These are phyloP conservation scores for Nudaria mundana DNA, from an alignment of 2,888 invertebrate species.

Conservation along the genomic window DNA sequence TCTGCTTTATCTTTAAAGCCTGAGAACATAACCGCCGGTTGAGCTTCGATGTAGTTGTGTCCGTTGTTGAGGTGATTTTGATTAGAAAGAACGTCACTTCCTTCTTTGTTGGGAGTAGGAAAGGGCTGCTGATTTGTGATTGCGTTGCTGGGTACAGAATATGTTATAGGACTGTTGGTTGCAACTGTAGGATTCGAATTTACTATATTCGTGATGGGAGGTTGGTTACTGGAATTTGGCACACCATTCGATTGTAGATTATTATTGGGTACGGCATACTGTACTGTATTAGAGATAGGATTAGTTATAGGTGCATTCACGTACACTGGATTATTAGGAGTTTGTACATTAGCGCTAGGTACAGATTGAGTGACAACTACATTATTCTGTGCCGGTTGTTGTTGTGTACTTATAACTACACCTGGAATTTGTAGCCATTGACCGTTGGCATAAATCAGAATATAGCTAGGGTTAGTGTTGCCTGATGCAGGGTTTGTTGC, in stretches of 20 bases:
- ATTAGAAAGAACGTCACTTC: neutral
- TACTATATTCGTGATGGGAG: neutral
- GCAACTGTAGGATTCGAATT: neutral
- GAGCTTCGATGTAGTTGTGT: conserved; percentile 6
- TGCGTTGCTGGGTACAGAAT: neutral
- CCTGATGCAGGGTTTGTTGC: neutral
- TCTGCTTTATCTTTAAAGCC: conserved; percentile 14
- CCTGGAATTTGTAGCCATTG: conserved; percentile 24
- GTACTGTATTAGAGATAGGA: neutral
- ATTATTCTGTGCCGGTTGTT: conserved; percentile 10
- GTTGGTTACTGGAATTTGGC: conserved; percentile 3
- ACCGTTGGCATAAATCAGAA: conserved; percentile 24
- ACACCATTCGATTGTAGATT: neutral
- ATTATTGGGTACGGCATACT: neutral
- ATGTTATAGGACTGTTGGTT: conserved; percentile 1
- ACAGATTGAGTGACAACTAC: conserved; percentile 10
- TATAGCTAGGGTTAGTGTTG: conserved; percentile 15
- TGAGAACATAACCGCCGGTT: conserved; percentile 26
- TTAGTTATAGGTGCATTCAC: too few species aligned
- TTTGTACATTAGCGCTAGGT: conserved; percentile 13
- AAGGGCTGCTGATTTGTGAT: neutral
- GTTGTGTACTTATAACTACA: conserved; percentile 15
- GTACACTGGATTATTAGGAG: conserved; percentile 1
- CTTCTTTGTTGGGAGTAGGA: conserved; percentile 2
- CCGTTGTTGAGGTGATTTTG: neutral